Evolutionary conservation across 37 sponge, comb jelly and placozoan genomes (phyloP), one percentile per base, ranked within the genome.

Genomic region (Eunapius fragilis): DNA sequence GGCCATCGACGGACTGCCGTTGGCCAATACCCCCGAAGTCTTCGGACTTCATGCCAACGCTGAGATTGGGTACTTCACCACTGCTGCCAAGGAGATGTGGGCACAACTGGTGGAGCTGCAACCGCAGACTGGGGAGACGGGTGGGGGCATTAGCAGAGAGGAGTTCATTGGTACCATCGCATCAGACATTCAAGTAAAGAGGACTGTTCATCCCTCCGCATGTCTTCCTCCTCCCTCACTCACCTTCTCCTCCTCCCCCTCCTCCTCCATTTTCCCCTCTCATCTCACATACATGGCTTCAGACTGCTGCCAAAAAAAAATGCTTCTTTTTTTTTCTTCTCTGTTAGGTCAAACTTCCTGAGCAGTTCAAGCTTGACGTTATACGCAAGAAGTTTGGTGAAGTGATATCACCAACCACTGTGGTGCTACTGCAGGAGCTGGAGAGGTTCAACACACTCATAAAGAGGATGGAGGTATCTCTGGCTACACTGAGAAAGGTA

Each of bases 41-140:
- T 99, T 99, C 89, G 99, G 99, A 0, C 92, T 99, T n/a, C 99
- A 99, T 76, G 76, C 93, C 76, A 99, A 99, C 84, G 99, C 99
- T 28, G 99, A 99, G 93, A 99, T 99, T 68, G 95, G 96, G 33
- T 99, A 99, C 84, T 97, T 93, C 85, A 99, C 99, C 13, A 38
- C 84, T 25, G 95, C 99, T 3, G 89, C 99, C 4, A 97, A 95
- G 81, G 94, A 97, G 79, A 88, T 97, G 91, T 99, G 99, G 96
- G 30, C 76, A 10, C 96, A 91, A 75, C 79, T 99, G 93, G 89
- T 99, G 38, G 99, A 99, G 80, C 93, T 99, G 67, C 99, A 99
- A 89, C 99, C 99, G 0, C 99, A 99, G 85, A 95, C 94, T 35
- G 93, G 97, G 34, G 94, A 95, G 27, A 27, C 88, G 10, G 87